phyloP scores from a whole-genome alignment of 1,140 invertebrate species.

The Calycopis cecrops region DNA sequence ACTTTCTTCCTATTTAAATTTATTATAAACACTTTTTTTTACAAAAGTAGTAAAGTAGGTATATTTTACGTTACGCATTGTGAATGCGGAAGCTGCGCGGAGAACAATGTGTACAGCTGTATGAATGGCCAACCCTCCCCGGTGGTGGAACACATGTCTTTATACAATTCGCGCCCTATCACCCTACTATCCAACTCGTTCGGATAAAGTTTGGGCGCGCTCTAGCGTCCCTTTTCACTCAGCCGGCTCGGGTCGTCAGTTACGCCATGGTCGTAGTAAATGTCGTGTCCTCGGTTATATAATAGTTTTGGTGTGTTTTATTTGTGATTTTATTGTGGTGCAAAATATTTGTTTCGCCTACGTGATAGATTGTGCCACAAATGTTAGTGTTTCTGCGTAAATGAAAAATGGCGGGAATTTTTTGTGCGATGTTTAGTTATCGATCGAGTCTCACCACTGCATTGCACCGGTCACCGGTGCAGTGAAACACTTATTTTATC shows the following conservation, averaged over 20 bases:
- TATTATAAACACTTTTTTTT: too few relatives aligned
- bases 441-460: slow-evolving; percentile 50
- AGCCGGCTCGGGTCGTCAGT: slow-evolving; percentile 43
- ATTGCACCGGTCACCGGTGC: slow-evolving; percentile 50
- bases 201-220: slow-evolving; percentile 62
- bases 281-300: slow-evolving; percentile 40
- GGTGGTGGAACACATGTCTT: slow-evolving; percentile 40
- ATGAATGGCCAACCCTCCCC: slow-evolving; percentile 55
- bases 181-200: slow-evolving; percentile 54
- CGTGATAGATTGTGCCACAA: too few relatives aligned
- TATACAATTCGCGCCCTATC: slow-evolving; percentile 32
- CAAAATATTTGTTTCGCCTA: too few relatives aligned
- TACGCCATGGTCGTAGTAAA: slow-evolving; percentile 49
- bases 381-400: neutral
- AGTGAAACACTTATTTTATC: slow-evolving; percentile 17
- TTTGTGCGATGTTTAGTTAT: slow-evolving; percentile 45
- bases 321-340: slow-evolving; percentile 15
- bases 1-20: neutral
- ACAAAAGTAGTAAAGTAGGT: too few relatives aligned
- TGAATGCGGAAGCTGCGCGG: slow-evolving; percentile 32
- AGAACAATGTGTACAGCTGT: slow-evolving; percentile 26
- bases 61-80: slow-evolving; percentile 14
- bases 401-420: slow-evolving; percentile 52
- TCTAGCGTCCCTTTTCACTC: slow-evolving; percentile 47
- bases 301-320: slow-evolving; percentile 28